Conservation (phyloP, 1,140 invertebrate genomes). For the Macrostomum lignano region DNA sequence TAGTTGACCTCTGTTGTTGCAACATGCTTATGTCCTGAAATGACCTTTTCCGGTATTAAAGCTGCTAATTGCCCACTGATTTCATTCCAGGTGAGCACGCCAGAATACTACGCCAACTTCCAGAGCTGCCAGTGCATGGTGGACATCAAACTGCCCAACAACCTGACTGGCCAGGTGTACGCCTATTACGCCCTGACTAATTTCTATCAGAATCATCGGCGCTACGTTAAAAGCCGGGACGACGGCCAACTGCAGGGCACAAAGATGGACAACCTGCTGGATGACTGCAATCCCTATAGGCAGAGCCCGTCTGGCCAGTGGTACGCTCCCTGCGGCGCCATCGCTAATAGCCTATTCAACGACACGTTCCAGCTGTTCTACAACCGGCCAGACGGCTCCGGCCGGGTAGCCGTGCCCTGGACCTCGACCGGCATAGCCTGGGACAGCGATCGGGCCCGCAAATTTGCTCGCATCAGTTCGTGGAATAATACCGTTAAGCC, state of each 20-base stretch:
- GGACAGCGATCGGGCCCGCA: no score
- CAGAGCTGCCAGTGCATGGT: slow-evolving; percentile 2
- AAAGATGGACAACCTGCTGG: no score
- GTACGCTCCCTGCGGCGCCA: slow-evolving; percentile 6
- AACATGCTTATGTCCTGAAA: not conserved
- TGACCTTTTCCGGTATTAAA: no score
- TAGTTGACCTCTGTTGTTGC: no score
- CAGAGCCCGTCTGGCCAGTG: no score
- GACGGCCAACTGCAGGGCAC: slow-evolving; percentile 5
- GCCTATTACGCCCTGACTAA: slow-evolving; percentile 5
- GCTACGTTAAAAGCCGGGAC: slow-evolving; percentile 4
- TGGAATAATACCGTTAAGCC: slow-evolving; percentile 3
- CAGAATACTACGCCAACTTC: not conserved
- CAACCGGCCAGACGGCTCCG: no score
- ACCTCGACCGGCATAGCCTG: slow-evolving; percentile 4
- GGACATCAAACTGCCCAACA: not conserved
- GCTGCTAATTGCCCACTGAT: no score
- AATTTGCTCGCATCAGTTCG: no score
- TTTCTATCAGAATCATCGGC: slow-evolving; percentile 6
- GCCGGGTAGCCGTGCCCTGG: slow-evolving; percentile 4
- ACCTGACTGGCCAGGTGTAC: not conserved
- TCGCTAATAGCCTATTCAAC: slow-evolving; percentile 6
- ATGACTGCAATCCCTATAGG: no score
- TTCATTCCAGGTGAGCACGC: not conserved
- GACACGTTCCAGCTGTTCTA: slow-evolving; percentile 3